Evolutionary conservation across 2,797 vertebrate species (phyloP).

Genomic region (Syndactyla subalaris): DNA sequence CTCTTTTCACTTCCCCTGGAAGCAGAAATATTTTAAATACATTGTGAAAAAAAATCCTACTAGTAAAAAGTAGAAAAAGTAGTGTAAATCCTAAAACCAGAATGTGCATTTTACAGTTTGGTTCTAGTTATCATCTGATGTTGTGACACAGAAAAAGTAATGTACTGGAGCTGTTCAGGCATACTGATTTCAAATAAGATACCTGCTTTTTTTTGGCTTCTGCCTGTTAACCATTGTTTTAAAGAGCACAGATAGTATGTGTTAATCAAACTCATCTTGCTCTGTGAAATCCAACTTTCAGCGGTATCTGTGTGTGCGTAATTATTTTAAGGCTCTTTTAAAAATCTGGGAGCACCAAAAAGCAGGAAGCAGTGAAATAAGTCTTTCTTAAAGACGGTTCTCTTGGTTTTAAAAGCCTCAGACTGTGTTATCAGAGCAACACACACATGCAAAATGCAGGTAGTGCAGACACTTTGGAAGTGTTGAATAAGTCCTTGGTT

Average conservation of each 20-base stretch:
- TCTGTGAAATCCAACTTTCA: background rate
- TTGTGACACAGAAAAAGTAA: background rate
- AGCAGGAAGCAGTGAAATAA: background rate
- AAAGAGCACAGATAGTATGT: background rate
- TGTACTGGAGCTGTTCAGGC: background rate
- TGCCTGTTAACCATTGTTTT: background rate
- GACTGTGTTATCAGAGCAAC: background rate
- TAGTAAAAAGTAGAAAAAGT: background rate
- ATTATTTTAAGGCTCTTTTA: background rate
- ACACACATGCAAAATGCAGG: rapidly evolving
- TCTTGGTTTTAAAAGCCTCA: background rate
- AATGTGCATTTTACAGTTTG: background rate
- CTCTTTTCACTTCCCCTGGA: background rate
- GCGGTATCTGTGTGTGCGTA: background rate
- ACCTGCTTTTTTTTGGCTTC: background rate
- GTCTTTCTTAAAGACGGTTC: rapidly evolving
- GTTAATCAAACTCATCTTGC: background rate
- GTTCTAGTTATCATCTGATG: background rate
- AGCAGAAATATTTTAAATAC: background rate
- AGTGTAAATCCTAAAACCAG: background rate
- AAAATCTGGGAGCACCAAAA: background rate
- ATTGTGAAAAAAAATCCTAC: background rate
- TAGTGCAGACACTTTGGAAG: background rate
- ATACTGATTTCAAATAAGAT: background rate
- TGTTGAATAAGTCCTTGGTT: background rate